These are phyloP conservation scores for Drosophila eohydei DNA, from an alignment of 2,888 invertebrate genomes.

Conservation along the genomic window DNA sequence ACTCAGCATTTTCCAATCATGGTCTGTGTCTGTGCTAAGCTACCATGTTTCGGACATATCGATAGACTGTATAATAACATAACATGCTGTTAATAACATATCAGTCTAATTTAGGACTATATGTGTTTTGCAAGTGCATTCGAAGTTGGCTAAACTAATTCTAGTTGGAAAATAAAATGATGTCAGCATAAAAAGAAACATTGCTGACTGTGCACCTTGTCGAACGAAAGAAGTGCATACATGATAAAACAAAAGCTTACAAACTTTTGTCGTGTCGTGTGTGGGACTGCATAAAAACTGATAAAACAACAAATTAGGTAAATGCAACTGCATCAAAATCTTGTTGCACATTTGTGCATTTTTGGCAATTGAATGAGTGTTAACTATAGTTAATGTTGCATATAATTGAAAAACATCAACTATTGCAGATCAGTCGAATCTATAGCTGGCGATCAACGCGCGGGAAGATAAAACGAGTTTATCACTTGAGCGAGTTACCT, in stretches of 20 bases:
- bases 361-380: neutral
- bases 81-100: neutral
- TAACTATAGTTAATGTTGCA: neutral
- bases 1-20: too few species aligned
- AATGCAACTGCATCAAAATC: conserved; percentile 3
- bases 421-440: neutral
- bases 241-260: neutral
- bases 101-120: neutral
- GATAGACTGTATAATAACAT: neutral
- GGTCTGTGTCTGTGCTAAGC: neutral
- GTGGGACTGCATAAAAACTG: conserved; percentile 21
- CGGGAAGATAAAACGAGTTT: neutral
- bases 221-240: neutral
- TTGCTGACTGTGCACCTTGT: neutral
- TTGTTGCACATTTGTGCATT: conserved; percentile 7
- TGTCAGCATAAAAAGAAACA: neutral
- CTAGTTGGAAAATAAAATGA: neutral
- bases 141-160: neutral
- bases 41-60: neutral
- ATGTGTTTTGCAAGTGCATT: neutral
- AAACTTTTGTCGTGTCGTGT: conserved; percentile 2
- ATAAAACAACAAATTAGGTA: conserved; percentile 2
- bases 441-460: too few species aligned
- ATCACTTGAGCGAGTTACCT: conserved; percentile 9
- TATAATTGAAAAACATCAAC: neutral